Evolutionary conservation across 2,113 vertebrate genomes (phyloP).

Genomic region (Melanotaenia duboulayi): DNA sequence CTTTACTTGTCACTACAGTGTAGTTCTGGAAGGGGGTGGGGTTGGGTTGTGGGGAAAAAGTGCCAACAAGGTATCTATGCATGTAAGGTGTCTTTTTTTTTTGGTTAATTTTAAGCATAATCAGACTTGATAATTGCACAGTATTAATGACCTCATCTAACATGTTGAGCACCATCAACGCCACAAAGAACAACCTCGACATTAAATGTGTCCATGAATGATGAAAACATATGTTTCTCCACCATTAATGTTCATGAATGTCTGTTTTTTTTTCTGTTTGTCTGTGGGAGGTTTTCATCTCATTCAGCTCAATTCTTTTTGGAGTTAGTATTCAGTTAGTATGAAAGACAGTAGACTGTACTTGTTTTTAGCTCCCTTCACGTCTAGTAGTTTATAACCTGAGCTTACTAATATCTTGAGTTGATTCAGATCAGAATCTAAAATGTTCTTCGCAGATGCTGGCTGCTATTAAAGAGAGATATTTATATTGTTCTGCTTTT

Average conservation of each 20-base stretch:
- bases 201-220: conserved; percentile 70
- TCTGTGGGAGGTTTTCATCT: background rate
- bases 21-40: background rate
- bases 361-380: conserved; percentile 22
- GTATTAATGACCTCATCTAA: conserved; percentile 82
- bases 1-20: conserved; percentile 31
- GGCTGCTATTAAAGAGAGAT: conserved; percentile 58
- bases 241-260: conserved; percentile 34
- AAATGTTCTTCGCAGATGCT: conserved; percentile 39
- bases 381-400: conserved; percentile 14
- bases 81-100: conserved; percentile 45
- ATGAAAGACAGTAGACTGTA: conserved; percentile 21
- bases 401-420: conserved; percentile 10
- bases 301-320: background rate
- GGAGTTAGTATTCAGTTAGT: conserved; percentile 36
- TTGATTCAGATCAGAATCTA: conserved; percentile 37
- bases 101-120: conserved; percentile 63
- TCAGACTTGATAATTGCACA: conserved; percentile 80
- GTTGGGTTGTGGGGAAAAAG: background rate
- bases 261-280: background rate
- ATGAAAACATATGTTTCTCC: conserved; percentile 50
- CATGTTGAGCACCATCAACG: conserved; percentile 75
- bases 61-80: conserved; percentile 32
- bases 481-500: conserved; percentile 43
- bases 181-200: conserved; percentile 74